Conservation (phyloP, 2,888 invertebrate genomes). For the Orchesellides sinensis region DNA sequence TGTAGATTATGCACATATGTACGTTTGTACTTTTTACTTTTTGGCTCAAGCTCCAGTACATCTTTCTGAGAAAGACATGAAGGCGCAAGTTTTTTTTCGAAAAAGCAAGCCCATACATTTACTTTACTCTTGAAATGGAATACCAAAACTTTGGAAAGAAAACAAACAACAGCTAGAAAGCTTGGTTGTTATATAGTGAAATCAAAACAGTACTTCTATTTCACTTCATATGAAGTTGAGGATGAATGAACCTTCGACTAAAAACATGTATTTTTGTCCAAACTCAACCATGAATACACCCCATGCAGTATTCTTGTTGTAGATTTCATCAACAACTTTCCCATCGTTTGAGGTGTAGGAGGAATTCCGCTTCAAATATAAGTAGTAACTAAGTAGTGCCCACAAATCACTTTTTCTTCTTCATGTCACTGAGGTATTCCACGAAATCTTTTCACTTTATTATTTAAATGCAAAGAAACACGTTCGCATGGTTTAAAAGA, state of each 20-base stretch:
- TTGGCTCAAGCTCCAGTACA: too few relatives aligned
- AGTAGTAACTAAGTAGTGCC: constrained; percentile 12
- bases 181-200: background rate
- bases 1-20: too few relatives aligned
- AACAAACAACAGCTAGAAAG: background rate
- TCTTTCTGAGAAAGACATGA: background rate
- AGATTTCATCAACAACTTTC: too few relatives aligned
- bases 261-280: too few relatives aligned
- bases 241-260: background rate
- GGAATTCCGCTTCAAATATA: background rate
- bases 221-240: background rate
- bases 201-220: background rate
- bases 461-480: constrained; percentile 2
- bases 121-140: too few relatives aligned
- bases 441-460: background rate
- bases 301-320: too few relatives aligned
- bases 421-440: constrained; percentile 48
- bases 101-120: background rate
- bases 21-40: too few relatives aligned
- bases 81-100: background rate
- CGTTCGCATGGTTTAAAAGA: background rate
- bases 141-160: background rate
- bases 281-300: too few relatives aligned
- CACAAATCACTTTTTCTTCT: constrained; percentile 59
- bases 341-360: too few relatives aligned